phyloP scores from a whole-genome alignment of 2,797 vertebrate species.

The Sebastes taczanowskii region DNA sequence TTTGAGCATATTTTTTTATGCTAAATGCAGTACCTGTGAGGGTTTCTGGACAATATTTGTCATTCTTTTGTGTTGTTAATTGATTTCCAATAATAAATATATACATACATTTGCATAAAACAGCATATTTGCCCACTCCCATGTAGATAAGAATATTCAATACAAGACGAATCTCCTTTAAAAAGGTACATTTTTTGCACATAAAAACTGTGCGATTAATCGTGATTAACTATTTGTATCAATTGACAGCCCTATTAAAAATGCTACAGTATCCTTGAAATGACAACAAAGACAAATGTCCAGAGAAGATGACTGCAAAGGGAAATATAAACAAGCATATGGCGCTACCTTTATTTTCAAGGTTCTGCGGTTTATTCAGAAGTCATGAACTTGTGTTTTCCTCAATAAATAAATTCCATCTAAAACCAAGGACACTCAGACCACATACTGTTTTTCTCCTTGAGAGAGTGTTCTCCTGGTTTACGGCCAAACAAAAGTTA shows the following conservation, averaged over 20 bases:
- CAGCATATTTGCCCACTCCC: too few species aligned
- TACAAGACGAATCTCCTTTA: too few species aligned
- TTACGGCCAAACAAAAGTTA: slow-evolving; percentile 76
- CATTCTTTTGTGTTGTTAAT: too few species aligned
- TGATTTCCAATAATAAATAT: too few species aligned
- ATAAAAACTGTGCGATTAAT: too few species aligned
- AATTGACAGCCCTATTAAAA: too few species aligned
- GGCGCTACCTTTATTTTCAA: slow-evolving; percentile 22
- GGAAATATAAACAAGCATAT: slow-evolving; percentile 31
- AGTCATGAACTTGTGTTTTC: slow-evolving; percentile 28
- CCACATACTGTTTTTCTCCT: slow-evolving; percentile 41
- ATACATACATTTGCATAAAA: too few species aligned
- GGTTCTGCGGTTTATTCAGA: slow-evolving; percentile 32
- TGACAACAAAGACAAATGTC: slow-evolving; percentile 17
- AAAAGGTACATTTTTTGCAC: too few species aligned
- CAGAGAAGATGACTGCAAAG: slow-evolving; percentile 6
- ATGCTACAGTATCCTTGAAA: slow-evolving; percentile 23
- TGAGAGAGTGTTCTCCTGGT: slow-evolving; percentile 39
- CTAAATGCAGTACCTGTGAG: too few species aligned
- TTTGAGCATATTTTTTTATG: too few species aligned
- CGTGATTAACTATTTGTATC: accelerated
- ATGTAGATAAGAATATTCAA: too few species aligned
- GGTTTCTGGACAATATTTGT: too few species aligned
- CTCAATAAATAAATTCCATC: slow-evolving; percentile 40
- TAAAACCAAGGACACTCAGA: slow-evolving; percentile 40